Evolutionary conservation across 2,113 vertebrate species (phyloP).

Genomic region (chimpanzee (Pan troglodytes)): NHGRI_mPanTro3-v2.1_pri NC_072411.2:62112001-62112500

Average conservation of each 20-base stretch:
- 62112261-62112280: not conserved
- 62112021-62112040: slow-evolving; percentile 64
- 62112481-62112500: fast-evolving
- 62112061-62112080: not conserved
- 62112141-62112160: slow-evolving; percentile 62
- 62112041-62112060: not conserved
- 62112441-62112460: slow-evolving; percentile 54
- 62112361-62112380: slow-evolving; percentile 27
- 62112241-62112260: not conserved
- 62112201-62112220: fast-evolving
- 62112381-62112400: not conserved
- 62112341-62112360: not conserved
- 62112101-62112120: slow-evolving; percentile 21
- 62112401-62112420: slow-evolving; percentile 48
- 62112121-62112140: not conserved
- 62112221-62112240: not conserved
- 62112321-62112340: not conserved
- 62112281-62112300: not conserved
- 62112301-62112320: not conserved
- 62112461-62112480: not conserved
- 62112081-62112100: not conserved
- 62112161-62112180: not conserved
- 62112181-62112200: no score
- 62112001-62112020: not conserved
- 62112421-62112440: slow-evolving; percentile 53